A percentile compares a stretch with the other conserved stretches of the same genome.
phyloP scores from a whole-genome alignment of 2,888 invertebrate genomes.

The Mantis religiosa region DNA sequence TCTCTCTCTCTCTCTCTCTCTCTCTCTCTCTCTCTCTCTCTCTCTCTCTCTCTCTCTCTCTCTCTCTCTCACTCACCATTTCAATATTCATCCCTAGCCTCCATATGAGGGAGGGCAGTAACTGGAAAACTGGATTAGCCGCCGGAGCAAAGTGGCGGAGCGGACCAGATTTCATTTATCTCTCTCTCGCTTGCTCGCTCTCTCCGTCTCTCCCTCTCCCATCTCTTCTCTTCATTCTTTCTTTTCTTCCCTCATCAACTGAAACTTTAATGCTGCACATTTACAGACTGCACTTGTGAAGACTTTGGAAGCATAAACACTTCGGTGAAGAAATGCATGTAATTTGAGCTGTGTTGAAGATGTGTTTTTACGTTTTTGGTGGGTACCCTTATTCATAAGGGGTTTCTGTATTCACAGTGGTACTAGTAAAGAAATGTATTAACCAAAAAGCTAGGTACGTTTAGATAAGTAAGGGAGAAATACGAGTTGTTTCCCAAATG shows the following conservation, averaged over 20 bases:
- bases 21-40: slow-evolving; percentile 15
- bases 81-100: slow-evolving; percentile 20
- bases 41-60: slow-evolving; percentile 13
- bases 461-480: too few species aligned
- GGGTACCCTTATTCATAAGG: background rate
- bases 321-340: background rate
- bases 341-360: background rate
- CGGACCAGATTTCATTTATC: slow-evolving; percentile 28
- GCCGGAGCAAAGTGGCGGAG: slow-evolving; percentile 32
- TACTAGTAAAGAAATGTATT: background rate
- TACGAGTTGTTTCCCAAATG: too few species aligned
- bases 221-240: background rate
- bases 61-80: slow-evolving; percentile 12
- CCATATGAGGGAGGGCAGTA: background rate
- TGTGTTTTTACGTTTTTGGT: background rate
- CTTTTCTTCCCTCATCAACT: background rate
- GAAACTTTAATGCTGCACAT: background rate
- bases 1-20: slow-evolving; percentile 13
- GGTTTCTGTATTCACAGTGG: background rate
- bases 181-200: background rate
- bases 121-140: slow-evolving; percentile 34
- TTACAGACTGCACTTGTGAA: background rate
- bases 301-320: background rate
- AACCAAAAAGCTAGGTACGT: background rate
- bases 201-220: background rate